Conservation (phyloP, 2,888 invertebrate genomes). For the Zootermopsis nevadensis region DNA sequence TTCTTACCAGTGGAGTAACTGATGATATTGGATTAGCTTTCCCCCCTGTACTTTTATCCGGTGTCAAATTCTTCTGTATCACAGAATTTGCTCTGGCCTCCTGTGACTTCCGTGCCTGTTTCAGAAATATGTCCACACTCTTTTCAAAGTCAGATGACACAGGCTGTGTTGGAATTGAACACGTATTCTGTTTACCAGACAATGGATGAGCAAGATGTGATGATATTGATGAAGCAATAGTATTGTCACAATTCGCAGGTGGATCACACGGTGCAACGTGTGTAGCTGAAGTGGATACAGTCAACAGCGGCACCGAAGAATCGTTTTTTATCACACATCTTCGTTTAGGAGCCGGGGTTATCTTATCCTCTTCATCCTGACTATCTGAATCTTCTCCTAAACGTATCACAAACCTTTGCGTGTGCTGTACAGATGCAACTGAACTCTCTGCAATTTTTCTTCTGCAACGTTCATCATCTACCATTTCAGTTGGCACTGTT, state of each 20-base stretch:
- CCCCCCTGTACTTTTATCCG: background rate
- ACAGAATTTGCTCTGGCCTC: slow-evolving; percentile 8
- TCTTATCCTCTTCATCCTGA: slow-evolving; percentile 21
- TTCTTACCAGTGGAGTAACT: slow-evolving; percentile 55
- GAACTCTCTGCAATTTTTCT: slow-evolving; percentile 29
- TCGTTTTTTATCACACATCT: slow-evolving; percentile 31
- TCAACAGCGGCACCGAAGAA: background rate
- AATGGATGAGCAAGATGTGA: background rate
- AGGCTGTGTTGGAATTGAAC: background rate
- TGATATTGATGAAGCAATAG: too few species aligned
- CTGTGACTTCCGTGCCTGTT: slow-evolving; percentile 56
- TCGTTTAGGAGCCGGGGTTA: slow-evolving; percentile 8
- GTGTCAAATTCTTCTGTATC: slow-evolving; percentile 48
- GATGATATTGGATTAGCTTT: background rate
- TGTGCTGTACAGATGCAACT: background rate
- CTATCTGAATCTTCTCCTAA: slow-evolving; percentile 44
- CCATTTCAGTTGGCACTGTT: slow-evolving; percentile 6
- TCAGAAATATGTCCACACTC: slow-evolving; percentile 60
- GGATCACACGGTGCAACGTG: background rate
- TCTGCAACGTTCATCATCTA: background rate
- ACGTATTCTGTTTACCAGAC: background rate
- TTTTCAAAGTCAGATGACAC: slow-evolving; percentile 59
- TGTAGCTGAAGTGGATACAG: background rate
- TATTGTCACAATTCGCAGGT: too few species aligned
- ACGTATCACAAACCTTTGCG: slow-evolving; percentile 36